Evolutionary conservation across 2,797 vertebrate genomes (phyloP).

Genomic region (Cuculus canorus): DNA sequence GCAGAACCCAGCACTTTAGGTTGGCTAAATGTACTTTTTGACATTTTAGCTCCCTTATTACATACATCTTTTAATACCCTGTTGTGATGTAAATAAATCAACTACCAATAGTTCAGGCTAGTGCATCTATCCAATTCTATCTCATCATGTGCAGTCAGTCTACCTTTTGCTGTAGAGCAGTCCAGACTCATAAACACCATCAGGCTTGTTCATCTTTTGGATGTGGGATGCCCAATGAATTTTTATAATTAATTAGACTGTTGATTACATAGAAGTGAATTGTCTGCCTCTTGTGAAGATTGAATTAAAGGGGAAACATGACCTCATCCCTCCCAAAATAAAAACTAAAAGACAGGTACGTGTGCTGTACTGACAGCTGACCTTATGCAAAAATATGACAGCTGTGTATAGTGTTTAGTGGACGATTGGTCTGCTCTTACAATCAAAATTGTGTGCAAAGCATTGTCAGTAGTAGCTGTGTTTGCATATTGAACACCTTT

Average conservation of each 20-base stretch:
- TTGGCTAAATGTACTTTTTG: background rate
- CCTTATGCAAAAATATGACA: background rate
- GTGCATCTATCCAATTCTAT: background rate
- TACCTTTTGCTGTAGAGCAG: background rate
- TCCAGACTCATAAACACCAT: background rate
- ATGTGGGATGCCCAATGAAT: background rate
- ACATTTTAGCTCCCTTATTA: background rate
- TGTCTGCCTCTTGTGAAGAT: background rate
- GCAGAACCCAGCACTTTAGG: background rate
- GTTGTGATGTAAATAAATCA: background rate
- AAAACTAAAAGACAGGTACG: background rate
- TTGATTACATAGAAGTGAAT: background rate
- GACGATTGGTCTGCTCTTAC: background rate
- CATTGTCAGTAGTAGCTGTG: background rate
- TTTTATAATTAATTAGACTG: background rate
- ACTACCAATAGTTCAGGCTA: background rate
- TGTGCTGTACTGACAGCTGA: background rate
- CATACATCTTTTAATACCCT: background rate
- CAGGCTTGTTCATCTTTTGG: background rate
- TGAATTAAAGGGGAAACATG: background rate
- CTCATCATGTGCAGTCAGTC: background rate
- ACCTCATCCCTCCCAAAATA: background rate
- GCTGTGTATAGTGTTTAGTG: background rate
- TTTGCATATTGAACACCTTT: background rate
- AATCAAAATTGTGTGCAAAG: background rate